phyloP scores from a whole-genome alignment of 2,888 invertebrate genomes.

The Cryptus viduatorius region DNA sequence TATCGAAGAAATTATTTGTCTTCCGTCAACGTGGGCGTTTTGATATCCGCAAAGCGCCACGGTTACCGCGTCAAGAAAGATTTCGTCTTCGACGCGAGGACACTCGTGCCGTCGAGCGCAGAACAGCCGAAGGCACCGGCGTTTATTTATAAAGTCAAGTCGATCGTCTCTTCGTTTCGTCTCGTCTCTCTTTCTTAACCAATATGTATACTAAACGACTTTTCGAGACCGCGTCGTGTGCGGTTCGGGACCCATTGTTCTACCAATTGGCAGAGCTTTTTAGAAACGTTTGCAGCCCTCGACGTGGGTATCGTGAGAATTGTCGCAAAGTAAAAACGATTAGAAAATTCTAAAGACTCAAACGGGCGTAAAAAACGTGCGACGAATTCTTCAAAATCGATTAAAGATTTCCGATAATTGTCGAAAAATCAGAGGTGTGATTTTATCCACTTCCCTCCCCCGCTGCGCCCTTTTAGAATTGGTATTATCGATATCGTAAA shows the following conservation, averaged over 20 bases:
- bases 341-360: not conserved
- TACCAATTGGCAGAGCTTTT: slow-evolving; percentile 52
- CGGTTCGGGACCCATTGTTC: slow-evolving; percentile 39
- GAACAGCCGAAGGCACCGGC: slow-evolving; percentile 7
- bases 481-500: slow-evolving; percentile 38
- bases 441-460: not conserved
- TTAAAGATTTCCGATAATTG: slow-evolving; percentile 25
- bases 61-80: not conserved
- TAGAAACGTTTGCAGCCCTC: not conserved
- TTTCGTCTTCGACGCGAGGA: not conserved
- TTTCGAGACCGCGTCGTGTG: slow-evolving; percentile 9
- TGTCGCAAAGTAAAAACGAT: slow-evolving; percentile 2
- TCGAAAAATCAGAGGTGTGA: not conserved
- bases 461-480: slow-evolving; percentile 4
- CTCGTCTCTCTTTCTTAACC: slow-evolving; percentile 24
- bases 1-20: not conserved
- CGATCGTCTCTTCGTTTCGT: slow-evolving; percentile 27
- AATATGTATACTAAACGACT: not conserved
- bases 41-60: not conserved
- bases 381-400: too few relatives aligned
- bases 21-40: slow-evolving; percentile 11
- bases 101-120: slow-evolving; percentile 13
- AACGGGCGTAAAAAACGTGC: not conserved
- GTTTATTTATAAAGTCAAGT: slow-evolving; percentile 34
- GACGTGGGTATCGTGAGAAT: slow-evolving; percentile 11